A percentile compares a stretch with the other conserved stretches of the same genome.
Conservation (phyloP, 2,113 vertebrate species). For the Mastomys natalensis region DNA sequence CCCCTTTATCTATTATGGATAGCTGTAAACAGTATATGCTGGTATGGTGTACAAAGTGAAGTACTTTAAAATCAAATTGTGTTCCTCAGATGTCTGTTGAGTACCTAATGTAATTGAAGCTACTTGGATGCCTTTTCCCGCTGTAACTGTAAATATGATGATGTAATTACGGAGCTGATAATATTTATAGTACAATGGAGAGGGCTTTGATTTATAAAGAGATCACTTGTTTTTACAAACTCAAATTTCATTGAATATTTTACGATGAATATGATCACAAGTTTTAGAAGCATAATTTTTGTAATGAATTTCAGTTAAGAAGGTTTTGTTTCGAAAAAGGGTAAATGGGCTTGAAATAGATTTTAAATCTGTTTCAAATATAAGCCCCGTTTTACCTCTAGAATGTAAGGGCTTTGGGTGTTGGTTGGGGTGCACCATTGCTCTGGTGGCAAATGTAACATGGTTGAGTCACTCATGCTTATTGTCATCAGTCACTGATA, state of each 20-base stretch:
- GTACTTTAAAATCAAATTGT: neutral
- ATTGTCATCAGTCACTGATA: conserved; percentile 26
- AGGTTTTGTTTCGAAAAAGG: neutral
- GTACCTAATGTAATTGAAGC: neutral
- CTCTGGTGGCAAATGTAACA: neutral
- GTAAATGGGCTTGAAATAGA: neutral
- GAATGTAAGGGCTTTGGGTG: conserved; percentile 28
- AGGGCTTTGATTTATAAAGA: conserved; percentile 32
- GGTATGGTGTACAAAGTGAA: neutral
- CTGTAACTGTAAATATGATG: neutral
- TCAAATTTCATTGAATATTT: neutral
- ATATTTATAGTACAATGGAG: neutral
- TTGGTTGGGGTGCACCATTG: neutral
- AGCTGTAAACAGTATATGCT: neutral
- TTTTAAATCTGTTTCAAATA: conserved; percentile 59
- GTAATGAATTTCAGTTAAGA: conserved; percentile 1
- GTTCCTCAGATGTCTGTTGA: conserved; percentile 4
- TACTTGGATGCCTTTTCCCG: neutral
- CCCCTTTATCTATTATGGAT: neutral
- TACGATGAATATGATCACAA: neutral
- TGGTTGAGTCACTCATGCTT: conserved; percentile 54
- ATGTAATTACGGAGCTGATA: neutral
- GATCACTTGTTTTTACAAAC: conserved; percentile 41
- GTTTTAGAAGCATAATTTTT: conserved; percentile 3
- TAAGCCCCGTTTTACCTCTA: conserved; percentile 63